These are phyloP conservation scores for Nylanderia fulva DNA, from an alignment of 1,140 invertebrate species.

Conservation along the genomic window DNA sequence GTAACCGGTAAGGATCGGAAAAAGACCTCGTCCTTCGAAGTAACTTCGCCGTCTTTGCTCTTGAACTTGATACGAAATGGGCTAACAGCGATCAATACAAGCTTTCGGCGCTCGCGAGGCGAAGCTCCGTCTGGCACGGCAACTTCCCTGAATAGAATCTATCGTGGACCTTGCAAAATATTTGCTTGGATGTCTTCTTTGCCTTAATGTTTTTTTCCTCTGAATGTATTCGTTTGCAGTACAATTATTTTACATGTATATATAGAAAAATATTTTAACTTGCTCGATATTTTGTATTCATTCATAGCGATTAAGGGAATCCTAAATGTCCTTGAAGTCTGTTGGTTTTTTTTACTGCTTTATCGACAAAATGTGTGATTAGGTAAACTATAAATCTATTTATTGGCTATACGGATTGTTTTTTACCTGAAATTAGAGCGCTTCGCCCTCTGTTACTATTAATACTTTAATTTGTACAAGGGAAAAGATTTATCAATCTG, in stretches of 20 bases:
- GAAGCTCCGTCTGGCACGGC: slow-evolving; percentile 57
- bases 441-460: too few species aligned
- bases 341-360: too few species aligned
- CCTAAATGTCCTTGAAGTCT: too few species aligned
- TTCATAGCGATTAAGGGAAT: not conserved
- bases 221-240: not conserved
- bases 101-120: slow-evolving; percentile 81
- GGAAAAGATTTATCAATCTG: too few species aligned
- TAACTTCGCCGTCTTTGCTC: slow-evolving; percentile 73
- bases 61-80: slow-evolving; percentile 85
- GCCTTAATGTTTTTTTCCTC: not conserved
- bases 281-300: not conserved
- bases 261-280: not conserved
- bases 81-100: slow-evolving; percentile 82
- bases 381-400: too few species aligned
- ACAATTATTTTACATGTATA: too few species aligned
- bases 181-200: not conserved
- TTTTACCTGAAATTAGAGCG: too few species aligned
- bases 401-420: too few species aligned
- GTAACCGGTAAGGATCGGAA: not conserved
- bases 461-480: too few species aligned
- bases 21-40: slow-evolving; percentile 55
- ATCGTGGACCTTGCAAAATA: slow-evolving; percentile 20
- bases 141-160: slow-evolving; percentile 40
- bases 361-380: too few species aligned